These are phyloP conservation scores for Lepidothrix coronata DNA, from an alignment of 2,113 vertebrate genomes.

Conservation along the genomic window DNA sequence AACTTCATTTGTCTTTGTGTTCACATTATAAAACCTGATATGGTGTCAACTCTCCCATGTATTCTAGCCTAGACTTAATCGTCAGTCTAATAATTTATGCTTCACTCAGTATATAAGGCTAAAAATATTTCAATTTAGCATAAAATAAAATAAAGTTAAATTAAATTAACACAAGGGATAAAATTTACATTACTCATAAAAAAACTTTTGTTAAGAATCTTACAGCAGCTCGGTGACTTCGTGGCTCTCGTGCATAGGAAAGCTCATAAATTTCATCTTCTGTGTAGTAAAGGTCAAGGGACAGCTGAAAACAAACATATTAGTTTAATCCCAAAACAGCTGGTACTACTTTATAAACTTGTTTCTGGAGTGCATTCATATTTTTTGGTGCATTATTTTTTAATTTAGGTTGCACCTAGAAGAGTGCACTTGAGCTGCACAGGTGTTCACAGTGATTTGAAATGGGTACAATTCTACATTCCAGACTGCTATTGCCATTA, in stretches of 20 bases:
- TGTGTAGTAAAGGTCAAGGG: constrained; percentile 93
- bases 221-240: constrained; percentile 88
- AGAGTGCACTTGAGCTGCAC: neutral
- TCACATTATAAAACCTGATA: neutral
- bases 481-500: neutral
- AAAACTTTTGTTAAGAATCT: constrained; percentile 42
- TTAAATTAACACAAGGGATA: neutral
- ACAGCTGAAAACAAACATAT: constrained; percentile 79
- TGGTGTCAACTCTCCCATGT: neutral
- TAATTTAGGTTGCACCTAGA: neutral
- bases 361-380: neutral
- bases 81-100: neutral
- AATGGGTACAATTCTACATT: neutral
- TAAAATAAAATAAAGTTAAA: neutral
- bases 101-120: neutral
- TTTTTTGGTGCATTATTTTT: neutral
- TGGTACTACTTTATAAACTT: neutral
- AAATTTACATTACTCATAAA: neutral
- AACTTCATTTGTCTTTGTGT: neutral
- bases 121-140: neutral
- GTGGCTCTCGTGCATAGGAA: constrained; percentile 91
- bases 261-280: constrained; percentile 97
- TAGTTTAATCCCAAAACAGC: neutral
- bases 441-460: neutral
- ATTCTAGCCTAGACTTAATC: neutral